Base-by-base conservation (phyloP, 2,797 vertebrate species). In the Lindbergichthys nudifrons region DNA sequence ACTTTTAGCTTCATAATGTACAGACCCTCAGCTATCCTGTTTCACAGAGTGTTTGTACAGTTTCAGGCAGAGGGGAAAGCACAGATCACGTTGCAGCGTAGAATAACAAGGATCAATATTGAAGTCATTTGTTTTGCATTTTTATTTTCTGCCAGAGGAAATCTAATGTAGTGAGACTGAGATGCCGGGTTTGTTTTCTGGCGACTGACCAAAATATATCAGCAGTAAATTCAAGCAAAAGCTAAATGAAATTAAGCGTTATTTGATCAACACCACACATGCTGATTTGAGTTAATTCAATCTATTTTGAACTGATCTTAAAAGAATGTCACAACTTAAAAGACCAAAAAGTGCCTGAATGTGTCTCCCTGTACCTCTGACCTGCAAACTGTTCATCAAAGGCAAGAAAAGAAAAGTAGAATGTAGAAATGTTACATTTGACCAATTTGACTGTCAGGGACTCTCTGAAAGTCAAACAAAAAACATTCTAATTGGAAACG, bases 311-410 rank as follows among this genome's bases (percentile, higher is more conserved):
- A 41, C 18, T 48, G 36, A 16, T 51, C 61, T 64, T 65, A 12
- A 14, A 75, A 59, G 12, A 68, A 54, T 36, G 11, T n/a, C 67
- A 67, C 51, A 68, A 36, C 30, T 26, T 1, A 2, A 41, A 47
- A 53, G 39, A 65, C 36, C 13, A 46, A 65, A 77, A 16, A 54
- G 15, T 23, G 63, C n/a, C 58, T 10, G 3, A 56, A 18, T 59
- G 75, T 64, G 70, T 41, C 26, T 73, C 77, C 71, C 73, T 82
- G 66, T 59, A 30, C 53, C 73, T 82, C 48, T 75, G 75, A 76
- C 70, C 73, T 76, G 56, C 54, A 57, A 0, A 52, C 21, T 58
- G 32, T 26, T 30, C 48, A 47, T 30, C 47, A 51, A 46, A 70
- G 39, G 36, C 51, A 50, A 61, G 8, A 19, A 45, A 56, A 32